Evolutionary conservation across 1,140 invertebrate species (phyloP), one percentile per base, ranked within the genome.

Genomic region (Matsumurasca onukii): DNA sequence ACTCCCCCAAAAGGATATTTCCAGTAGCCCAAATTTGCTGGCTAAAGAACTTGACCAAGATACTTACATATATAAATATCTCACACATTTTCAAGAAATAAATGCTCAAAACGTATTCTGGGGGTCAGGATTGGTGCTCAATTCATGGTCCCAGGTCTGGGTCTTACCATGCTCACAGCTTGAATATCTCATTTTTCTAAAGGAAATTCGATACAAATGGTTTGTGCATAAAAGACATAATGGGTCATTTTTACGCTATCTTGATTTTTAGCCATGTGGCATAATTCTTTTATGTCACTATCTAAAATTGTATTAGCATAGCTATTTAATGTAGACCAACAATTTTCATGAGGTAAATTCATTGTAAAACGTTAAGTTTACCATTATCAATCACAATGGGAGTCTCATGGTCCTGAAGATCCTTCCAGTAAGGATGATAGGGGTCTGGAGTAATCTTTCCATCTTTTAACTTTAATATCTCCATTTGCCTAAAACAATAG

Each of bases 371-470:
- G 29, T 20, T 49, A 24, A 45, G 76, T 74, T 82, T 81, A 89
- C 94, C 94, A 86, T 94, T 94, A 76, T 94, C 93, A 77, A 94
- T 92, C 22, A 95, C 84, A 57, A 94, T 83, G 49, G 92, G 89
- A 67, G 83, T 82, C 67, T 78, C 76, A 62, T 84, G 83, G 74
- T 81, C 82, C 74, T 82, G 85, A 29, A 90, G 73, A 69, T 81
- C 79, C 25, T 83, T 75, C 12, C 84, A 79, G 79, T 93, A 93
- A 72, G 84, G 74, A 76, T 90, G 86, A 70, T 91, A 82, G 68
- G 88, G 84, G 80, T 93, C 91, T 27, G 88, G 86, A 17, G 86
- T 77, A n/a, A 85, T 82, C 82, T 89, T 91, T 27, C 86, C 78
- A 78, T 93, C 91, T 80, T 91, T 91, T 70, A 92, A 83, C 75